These are phyloP conservation scores for Melanostoma scalare DNA, from an alignment of 2,888 invertebrate species.

Conservation along the genomic window DNA sequence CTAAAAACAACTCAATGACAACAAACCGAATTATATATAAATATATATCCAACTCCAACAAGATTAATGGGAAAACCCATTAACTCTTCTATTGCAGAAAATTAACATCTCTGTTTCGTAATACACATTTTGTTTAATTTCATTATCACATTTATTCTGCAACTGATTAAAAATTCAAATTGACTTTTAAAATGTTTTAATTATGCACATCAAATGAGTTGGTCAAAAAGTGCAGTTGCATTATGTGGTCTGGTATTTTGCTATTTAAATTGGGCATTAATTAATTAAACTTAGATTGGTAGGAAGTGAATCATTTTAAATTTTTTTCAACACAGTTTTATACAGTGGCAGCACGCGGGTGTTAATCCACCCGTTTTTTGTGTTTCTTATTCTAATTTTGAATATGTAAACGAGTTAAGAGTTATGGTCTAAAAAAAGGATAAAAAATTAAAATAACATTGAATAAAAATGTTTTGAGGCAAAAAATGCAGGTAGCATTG, in stretches of 20 bases:
- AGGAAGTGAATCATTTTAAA: neutral
- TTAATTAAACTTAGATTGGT: too few relatives aligned
- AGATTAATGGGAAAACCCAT: slow-evolving; percentile 25
- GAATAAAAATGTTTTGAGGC: too few relatives aligned
- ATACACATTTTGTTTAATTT: neutral
- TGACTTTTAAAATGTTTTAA: slow-evolving; percentile 16
- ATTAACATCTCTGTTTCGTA: neutral
- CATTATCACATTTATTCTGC: neutral
- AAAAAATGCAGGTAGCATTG: too few relatives aligned
- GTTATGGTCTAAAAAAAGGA: too few relatives aligned
- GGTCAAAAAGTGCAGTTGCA: neutral
- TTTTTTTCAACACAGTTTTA: too few relatives aligned
- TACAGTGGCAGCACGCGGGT: too few relatives aligned
- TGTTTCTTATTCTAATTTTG: too few relatives aligned
- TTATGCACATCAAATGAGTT: neutral
- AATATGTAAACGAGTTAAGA: too few relatives aligned
- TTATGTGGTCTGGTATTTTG: neutral
- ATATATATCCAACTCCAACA: neutral
- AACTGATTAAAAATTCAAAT: neutral
- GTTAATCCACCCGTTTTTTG: too few relatives aligned
- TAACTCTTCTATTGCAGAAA: slow-evolving; percentile 1
- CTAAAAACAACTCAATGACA: slow-evolving; percentile 5
- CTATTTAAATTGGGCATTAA: too few relatives aligned
- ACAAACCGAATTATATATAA: neutral
- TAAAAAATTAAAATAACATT: too few relatives aligned